Percentiles rank a stretch among this genome's conserved stretches.
phyloP scores from a whole-genome alignment of 2,797 vertebrate genomes.

The Clarias pachynema region DNA sequence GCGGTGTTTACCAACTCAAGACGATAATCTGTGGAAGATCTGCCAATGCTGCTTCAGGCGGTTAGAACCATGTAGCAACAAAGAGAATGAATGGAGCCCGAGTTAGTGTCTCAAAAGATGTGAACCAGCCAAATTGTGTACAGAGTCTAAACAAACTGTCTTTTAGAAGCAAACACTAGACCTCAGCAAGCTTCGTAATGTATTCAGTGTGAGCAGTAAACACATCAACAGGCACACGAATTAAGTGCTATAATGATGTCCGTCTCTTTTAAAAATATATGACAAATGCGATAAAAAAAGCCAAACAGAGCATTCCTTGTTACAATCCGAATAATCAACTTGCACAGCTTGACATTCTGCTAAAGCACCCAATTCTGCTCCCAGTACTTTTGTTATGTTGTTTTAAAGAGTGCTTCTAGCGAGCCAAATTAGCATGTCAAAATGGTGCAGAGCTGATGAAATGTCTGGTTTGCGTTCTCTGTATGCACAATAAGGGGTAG shows the following conservation, averaged over 20 bases:
- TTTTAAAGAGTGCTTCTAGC: constrained; percentile 54
- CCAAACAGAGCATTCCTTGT: constrained; percentile 46
- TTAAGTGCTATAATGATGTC: constrained; percentile 23
- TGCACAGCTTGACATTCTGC: constrained; percentile 53
- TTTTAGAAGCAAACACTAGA: constrained; percentile 14
- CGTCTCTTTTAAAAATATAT: constrained; percentile 38
- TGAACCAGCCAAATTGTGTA: constrained; percentile 23
- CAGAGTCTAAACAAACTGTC: constrained; percentile 23
- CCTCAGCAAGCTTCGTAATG: constrained; percentile 26
- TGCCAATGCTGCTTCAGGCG: constrained; percentile 24
- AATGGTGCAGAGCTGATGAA: constrained; percentile 55
- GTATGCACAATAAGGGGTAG: constrained; percentile 41
- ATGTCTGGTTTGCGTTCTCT: constrained; percentile 51
- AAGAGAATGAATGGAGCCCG: constrained; percentile 24
- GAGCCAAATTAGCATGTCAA: constrained; percentile 61
- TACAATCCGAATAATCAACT: constrained; percentile 53
- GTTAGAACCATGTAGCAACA: constrained; percentile 23
- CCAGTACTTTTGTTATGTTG: constrained; percentile 51
- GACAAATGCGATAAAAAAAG: constrained; percentile 27
- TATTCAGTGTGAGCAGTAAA: constrained; percentile 30
- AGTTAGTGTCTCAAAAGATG: constrained; percentile 26
- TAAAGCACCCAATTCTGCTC: constrained; percentile 46
- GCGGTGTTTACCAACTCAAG: constrained; percentile 25
- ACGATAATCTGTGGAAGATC: constrained; percentile 18
- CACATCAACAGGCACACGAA: constrained; percentile 22